Conservation (phyloP, 2,888 invertebrate species). For the Keiferia lycopersicella region DNA sequence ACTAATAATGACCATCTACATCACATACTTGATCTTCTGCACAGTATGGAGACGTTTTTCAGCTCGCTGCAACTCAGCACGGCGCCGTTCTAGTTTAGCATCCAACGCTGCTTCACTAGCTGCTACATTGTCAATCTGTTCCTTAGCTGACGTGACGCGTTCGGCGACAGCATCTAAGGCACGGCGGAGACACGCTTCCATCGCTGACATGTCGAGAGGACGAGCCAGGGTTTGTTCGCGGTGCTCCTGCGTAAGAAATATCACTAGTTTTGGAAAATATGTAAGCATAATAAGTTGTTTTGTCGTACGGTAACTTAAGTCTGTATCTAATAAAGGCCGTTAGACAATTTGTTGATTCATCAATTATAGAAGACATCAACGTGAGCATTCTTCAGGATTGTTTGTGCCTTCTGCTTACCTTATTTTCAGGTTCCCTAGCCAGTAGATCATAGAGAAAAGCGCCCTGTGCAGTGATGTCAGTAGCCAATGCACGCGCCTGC, state of each 20-base stretch:
- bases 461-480: slow-evolving; percentile 95
- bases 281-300: background rate
- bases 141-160: slow-evolving; percentile 87
- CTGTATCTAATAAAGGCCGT: too few relatives aligned
- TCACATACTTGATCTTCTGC: slow-evolving; percentile 92
- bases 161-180: slow-evolving; percentile 86
- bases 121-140: slow-evolving; percentile 91
- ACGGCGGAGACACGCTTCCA: slow-evolving; percentile 89
- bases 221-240: slow-evolving; percentile 90
- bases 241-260: slow-evolving; percentile 68
- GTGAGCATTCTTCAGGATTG: background rate
- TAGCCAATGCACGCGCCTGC: slow-evolving; percentile 91
- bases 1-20: too few relatives aligned
- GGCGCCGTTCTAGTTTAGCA: slow-evolving; percentile 94
- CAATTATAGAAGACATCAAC: slow-evolving; percentile 9
- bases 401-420: slow-evolving; percentile 69
- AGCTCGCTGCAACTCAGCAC: slow-evolving; percentile 93
- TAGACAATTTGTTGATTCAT: background rate
- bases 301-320: too few relatives aligned
- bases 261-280: background rate
- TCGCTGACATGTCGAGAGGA: slow-evolving; percentile 90
- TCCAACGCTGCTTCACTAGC: slow-evolving; percentile 94
- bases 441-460: slow-evolving; percentile 95
- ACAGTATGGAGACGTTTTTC: slow-evolving; percentile 96
- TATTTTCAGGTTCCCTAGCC: slow-evolving; percentile 92